A percentile compares a stretch with the other conserved stretches of the same genome.
phyloP scores from a whole-genome alignment of 2,113 vertebrate genomes.

The Willisornis vidua region DNA sequence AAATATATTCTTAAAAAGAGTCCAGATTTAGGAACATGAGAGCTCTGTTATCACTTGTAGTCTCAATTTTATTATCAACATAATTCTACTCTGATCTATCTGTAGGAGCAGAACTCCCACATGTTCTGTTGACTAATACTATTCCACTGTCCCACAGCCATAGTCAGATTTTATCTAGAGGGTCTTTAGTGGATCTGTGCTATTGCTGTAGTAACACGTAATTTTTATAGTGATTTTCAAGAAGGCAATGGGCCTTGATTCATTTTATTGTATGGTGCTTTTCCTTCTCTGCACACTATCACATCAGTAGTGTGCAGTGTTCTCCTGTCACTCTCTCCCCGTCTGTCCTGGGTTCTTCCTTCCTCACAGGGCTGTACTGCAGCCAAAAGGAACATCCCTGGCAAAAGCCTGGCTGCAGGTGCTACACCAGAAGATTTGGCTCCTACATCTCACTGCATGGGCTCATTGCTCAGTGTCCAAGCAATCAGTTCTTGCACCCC shows the following conservation, averaged over 20 bases:
- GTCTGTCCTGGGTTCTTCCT: neutral
- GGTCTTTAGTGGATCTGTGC: neutral
- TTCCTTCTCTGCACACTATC: neutral
- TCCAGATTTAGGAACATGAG: neutral
- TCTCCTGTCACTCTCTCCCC: neutral
- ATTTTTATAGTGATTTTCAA: neutral
- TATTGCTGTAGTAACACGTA: neutral
- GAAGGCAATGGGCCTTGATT: neutral
- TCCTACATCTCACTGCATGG: neutral
- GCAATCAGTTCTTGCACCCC: neutral
- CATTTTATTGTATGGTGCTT: neutral
- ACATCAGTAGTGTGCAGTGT: neutral
- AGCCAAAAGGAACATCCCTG: neutral
- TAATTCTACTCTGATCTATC: neutral
- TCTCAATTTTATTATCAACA: neutral
- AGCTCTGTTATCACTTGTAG: neutral
- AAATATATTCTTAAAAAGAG: neutral
- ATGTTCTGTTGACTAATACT: neutral
- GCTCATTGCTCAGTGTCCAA: accelerated
- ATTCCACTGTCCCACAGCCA: neutral
- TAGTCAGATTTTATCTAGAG: neutral
- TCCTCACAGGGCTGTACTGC: neutral
- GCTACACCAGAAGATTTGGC: neutral
- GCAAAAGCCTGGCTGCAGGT: neutral
- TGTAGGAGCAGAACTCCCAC: neutral